Conservation (phyloP, 2,888 invertebrate genomes). For the Drosophila merina region DNA sequence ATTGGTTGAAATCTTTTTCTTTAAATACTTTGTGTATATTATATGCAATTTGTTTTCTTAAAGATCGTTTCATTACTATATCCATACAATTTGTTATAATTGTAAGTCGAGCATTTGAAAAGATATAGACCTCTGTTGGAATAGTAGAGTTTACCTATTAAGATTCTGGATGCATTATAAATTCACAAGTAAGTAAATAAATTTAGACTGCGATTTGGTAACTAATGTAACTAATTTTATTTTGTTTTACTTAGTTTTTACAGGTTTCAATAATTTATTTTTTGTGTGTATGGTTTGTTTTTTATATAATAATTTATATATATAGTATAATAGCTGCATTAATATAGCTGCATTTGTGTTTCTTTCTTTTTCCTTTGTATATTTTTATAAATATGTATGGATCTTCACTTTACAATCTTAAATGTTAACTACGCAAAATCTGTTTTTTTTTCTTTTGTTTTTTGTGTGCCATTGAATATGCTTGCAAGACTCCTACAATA, state of each 20-base stretch:
- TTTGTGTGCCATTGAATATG: constrained; percentile 62
- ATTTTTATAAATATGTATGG: constrained; percentile 77
- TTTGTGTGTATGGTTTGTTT: constrained; percentile 58
- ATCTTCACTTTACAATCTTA: constrained; percentile 75
- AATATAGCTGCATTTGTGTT: constrained; percentile 65
- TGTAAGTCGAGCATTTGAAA: constrained; percentile 1
- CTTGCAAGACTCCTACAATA: constrained; percentile 76
- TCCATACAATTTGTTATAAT: constrained; percentile 12
- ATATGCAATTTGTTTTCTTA: constrained; percentile 16
- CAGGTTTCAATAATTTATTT: constrained; percentile 73
- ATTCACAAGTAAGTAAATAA: constrained; percentile 44
- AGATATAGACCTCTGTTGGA: neutral
- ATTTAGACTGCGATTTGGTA: constrained; percentile 64
- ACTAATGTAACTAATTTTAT: constrained; percentile 80
- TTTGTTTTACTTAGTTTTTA: constrained; percentile 78
- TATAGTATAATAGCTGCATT: constrained; percentile 47
- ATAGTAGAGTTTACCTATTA: constrained; percentile 3
- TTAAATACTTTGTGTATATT: constrained; percentile 29
- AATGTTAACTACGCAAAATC: constrained; percentile 65
- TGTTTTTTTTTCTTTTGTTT: constrained; percentile 53
- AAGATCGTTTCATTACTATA: constrained; percentile 6
- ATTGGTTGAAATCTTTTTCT: constrained; percentile 3
- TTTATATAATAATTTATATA: constrained; percentile 41
- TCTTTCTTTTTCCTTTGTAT: constrained; percentile 58
- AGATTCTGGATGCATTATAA: neutral